Conservation (phyloP, 2,888 invertebrate genomes). For the Coelopa pilipes region DNA sequence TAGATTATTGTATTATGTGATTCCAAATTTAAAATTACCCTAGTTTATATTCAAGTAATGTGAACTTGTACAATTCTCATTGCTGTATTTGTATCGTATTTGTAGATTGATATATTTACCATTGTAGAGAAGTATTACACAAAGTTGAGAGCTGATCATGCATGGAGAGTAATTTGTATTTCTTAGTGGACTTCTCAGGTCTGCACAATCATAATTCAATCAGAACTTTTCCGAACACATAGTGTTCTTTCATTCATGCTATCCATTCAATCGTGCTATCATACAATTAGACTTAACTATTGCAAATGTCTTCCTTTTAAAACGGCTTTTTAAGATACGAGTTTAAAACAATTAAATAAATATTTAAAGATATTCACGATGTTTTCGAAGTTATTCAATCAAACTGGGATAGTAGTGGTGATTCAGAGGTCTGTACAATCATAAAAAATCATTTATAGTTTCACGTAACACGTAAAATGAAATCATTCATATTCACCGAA, state of each 20-base stretch:
- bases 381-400: not conserved
- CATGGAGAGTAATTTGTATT: too few relatives aligned
- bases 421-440: not conserved
- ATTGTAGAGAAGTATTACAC: too few relatives aligned
- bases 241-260: slow-evolving; percentile 30
- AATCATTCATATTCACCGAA: slow-evolving; percentile 22
- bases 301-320: slow-evolving; percentile 32
- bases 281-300: slow-evolving; percentile 3
- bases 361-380: slow-evolving; percentile 9
- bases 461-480: slow-evolving; percentile 26
- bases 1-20: slow-evolving; percentile 16
- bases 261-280: not conserved
- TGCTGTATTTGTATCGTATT: too few relatives aligned
- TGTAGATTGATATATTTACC: too few relatives aligned
- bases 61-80: not conserved
- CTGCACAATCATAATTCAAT: too few relatives aligned
- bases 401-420: not conserved
- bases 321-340: slow-evolving; percentile 10
- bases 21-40: slow-evolving; percentile 18
- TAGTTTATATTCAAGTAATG: not conserved
- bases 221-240: slow-evolving; percentile 27
- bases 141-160: too few relatives aligned
- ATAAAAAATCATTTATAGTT: not conserved
- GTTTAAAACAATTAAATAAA: slow-evolving; percentile 28
- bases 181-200: too few relatives aligned